A percentile compares a stretch with the other conserved stretches of the same genome.
phyloP scores from a whole-genome alignment of 2,888 invertebrate species.

The Conomelus anceps region DNA sequence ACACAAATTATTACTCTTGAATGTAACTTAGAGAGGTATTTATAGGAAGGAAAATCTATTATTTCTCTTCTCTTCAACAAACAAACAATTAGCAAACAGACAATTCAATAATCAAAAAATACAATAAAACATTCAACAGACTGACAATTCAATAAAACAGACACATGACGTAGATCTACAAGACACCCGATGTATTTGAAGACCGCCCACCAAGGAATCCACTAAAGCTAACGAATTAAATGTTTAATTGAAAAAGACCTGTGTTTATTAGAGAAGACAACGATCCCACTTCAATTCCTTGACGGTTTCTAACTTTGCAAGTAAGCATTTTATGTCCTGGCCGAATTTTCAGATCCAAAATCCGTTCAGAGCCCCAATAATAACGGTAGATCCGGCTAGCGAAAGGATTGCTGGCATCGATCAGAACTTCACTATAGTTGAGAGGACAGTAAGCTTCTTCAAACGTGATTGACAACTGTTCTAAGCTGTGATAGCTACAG shows the following conservation, averaged over 20 bases:
- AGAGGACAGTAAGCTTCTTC: conserved; percentile 34
- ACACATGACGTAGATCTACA: neutral
- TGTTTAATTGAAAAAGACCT: conserved; percentile 34
- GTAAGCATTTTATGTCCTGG: conserved; percentile 33
- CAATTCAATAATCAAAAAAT: neutral
- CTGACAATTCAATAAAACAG: neutral
- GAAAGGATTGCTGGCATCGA: neutral
- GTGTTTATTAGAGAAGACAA: conserved; percentile 40
- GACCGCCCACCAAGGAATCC: conserved; percentile 19
- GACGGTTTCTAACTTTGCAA: conserved; percentile 39
- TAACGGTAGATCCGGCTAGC: neutral
- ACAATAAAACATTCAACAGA: neutral
- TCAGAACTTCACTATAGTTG: neutral
- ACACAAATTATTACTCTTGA: too few relatives aligned
- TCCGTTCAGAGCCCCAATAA: conserved; percentile 28
- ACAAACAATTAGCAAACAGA: neutral
- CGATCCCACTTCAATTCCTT: conserved; percentile 39
- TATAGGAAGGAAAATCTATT: too few relatives aligned
- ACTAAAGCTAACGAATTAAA: neutral
- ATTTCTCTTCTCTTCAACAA: too few relatives aligned
- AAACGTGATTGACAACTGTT: conserved; percentile 43
- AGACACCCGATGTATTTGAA: neutral
- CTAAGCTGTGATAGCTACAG: conserved; percentile 47
- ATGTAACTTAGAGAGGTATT: too few relatives aligned
- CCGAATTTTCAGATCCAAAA: conserved; percentile 36